These are phyloP conservation scores for Varanus komodoensis DNA, from an alignment of 2,113 vertebrate species.

Conservation along the genomic window DNA sequence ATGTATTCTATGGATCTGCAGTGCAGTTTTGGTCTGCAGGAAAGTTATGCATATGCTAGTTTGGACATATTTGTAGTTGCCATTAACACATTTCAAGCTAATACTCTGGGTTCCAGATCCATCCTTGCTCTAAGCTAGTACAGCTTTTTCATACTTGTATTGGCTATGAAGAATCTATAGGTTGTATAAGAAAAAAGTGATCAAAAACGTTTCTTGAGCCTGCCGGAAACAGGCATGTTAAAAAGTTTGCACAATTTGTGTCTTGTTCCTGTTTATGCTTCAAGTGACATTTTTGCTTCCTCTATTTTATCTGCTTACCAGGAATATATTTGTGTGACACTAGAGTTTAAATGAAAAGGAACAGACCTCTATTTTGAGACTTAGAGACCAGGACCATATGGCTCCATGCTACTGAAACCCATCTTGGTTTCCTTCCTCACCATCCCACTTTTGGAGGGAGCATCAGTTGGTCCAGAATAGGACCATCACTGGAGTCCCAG, in stretches of 20 bases:
- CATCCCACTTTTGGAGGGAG: no score
- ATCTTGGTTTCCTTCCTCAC: no score
- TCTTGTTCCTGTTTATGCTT: slow-evolving; percentile 8
- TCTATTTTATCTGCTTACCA: background rate
- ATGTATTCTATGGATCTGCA: no score
- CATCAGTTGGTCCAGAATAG: no score
- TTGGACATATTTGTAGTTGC: background rate
- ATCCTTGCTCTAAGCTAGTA: background rate
- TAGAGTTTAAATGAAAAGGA: background rate
- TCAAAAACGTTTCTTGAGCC: background rate
- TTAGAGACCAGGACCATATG: background rate
- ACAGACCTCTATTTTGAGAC: background rate
- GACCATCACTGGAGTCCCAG: no score
- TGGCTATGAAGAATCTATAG: background rate
- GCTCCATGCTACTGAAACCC: no score
- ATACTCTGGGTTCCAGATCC: background rate
- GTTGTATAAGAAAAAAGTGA: background rate
- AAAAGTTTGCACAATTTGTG: background rate
- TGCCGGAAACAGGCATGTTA: background rate
- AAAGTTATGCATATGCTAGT: no score
- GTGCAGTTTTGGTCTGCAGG: no score
- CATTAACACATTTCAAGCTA: no score
- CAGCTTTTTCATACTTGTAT: no score
- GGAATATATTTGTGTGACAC: background rate
- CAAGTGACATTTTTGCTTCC: background rate